These are phyloP conservation scores for Metaphire vulgaris DNA, from an alignment of 1,140 invertebrate genomes.

Conservation along the genomic window DNA sequence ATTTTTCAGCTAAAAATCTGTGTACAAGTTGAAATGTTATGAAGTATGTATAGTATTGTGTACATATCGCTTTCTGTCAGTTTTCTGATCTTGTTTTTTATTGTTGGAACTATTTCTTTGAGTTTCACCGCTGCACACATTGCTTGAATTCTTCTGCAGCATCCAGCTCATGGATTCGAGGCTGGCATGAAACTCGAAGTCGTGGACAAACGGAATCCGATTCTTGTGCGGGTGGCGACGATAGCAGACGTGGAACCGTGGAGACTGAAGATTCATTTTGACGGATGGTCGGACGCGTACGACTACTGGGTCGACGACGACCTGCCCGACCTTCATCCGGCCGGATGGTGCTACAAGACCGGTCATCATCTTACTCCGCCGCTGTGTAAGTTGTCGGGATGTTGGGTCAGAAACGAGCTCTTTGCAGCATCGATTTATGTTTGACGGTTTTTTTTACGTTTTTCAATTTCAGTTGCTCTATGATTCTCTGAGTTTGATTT, in stretches of 20 bases:
- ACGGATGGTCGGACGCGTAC: conserved; percentile 80
- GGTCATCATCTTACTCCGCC: conserved; percentile 78
- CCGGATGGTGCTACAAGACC: conserved; percentile 62
- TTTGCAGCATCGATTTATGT: too few relatives aligned
- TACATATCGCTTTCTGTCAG: too few relatives aligned
- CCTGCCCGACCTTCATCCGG: conserved; percentile 45
- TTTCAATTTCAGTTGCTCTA: too few relatives aligned
- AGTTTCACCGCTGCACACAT: too few relatives aligned
- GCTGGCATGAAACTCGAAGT: conserved; percentile 44
- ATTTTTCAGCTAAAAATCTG: too few relatives aligned
- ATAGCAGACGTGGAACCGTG: conserved; percentile 74
- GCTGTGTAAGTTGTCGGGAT: conserved; percentile 35
- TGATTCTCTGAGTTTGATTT: too few relatives aligned
- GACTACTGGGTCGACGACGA: conserved; percentile 70
- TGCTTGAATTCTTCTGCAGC: conserved; percentile 37
- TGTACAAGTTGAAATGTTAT: too few relatives aligned
- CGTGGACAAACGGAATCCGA: conserved; percentile 61
- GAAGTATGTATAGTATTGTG: too few relatives aligned
- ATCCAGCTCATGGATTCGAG: conserved; percentile 51
- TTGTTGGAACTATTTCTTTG: too few relatives aligned
- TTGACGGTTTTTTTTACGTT: background rate
- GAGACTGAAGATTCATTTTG: conserved; percentile 77
- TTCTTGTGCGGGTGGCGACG: conserved; percentile 76
- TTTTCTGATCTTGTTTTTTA: too few relatives aligned
- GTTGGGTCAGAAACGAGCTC: too few relatives aligned